These are phyloP conservation scores for Ricordea florida DNA, from an alignment of 92 coral and sea anemone species.

Conservation along the genomic window DNA sequence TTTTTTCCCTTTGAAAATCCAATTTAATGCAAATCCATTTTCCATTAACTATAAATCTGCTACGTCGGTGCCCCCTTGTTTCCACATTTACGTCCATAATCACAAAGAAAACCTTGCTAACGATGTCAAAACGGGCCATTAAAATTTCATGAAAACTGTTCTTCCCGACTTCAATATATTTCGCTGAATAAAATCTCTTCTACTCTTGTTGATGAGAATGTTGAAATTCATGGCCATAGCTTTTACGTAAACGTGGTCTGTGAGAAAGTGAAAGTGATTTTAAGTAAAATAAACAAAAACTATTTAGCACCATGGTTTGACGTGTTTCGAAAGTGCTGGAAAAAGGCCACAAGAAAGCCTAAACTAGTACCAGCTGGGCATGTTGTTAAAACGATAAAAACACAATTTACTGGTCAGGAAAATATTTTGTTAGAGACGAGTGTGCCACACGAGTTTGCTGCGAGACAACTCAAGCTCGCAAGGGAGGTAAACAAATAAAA, in stretches of 20 bases:
- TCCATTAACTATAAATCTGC: too few relatives aligned
- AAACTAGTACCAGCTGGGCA: not conserved
- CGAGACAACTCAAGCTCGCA: not conserved
- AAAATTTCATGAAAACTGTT: slow-evolving; percentile 16
- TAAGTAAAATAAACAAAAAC: not conserved
- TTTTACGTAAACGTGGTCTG: too few relatives aligned
- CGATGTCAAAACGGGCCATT: not conserved
- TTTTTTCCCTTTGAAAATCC: too few relatives aligned
- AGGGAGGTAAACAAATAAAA: slow-evolving; percentile 42
- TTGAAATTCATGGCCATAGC: too few relatives aligned
- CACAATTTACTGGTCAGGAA: too few relatives aligned
- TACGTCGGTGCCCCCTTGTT: too few relatives aligned
- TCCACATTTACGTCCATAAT: too few relatives aligned
- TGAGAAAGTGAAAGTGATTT: not conserved
- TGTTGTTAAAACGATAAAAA: too few relatives aligned
- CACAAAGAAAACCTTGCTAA: too few relatives aligned
- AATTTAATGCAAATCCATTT: too few relatives aligned
- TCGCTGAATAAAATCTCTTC: not conserved
- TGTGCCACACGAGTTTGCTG: not conserved
- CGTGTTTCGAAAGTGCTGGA: not conserved
- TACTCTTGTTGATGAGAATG: not conserved
- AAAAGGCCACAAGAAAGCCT: not conserved
- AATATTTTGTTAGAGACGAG: not conserved
- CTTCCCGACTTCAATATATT: slow-evolving; percentile 1
- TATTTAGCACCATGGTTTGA: not conserved